Conservation (phyloP, 2,888 invertebrate species). For the Temnothorax ravouxi region DNA sequence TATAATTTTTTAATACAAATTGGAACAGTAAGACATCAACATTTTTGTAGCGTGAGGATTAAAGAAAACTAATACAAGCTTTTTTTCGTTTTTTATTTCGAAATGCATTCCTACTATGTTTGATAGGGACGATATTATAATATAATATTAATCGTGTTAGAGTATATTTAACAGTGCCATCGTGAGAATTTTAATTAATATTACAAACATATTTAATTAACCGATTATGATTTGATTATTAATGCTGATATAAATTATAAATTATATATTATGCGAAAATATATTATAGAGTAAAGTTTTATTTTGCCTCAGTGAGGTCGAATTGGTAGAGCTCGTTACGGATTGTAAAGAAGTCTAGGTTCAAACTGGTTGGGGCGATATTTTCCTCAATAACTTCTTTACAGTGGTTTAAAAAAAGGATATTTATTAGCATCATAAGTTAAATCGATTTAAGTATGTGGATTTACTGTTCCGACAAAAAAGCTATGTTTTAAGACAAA, state of each 20-base stretch:
- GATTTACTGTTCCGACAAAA: too few species aligned
- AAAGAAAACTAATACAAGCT: constrained; percentile 1
- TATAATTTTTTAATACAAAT: background rate
- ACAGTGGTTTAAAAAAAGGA: too few species aligned
- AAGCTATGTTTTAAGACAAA: too few species aligned
- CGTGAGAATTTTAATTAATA: constrained; percentile 38
- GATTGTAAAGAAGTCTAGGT: too few species aligned
- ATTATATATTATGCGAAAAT: too few species aligned
- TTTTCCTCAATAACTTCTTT: too few species aligned
- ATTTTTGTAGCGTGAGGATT: background rate
- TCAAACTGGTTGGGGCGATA: too few species aligned
- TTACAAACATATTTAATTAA: constrained; percentile 35
- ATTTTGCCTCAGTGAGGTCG: too few species aligned
- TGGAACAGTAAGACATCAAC: background rate
- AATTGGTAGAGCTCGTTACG: too few species aligned
- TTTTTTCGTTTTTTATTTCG: background rate
- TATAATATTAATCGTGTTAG: constrained; percentile 25
- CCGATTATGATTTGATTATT: constrained; percentile 14
- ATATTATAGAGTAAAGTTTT: too few species aligned
- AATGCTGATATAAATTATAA: background rate
- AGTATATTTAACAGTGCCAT: background rate
- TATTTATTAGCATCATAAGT: too few species aligned
- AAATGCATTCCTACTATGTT: constrained; percentile 16
- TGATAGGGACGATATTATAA: background rate
- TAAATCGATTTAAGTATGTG: too few species aligned